phyloP scores from a whole-genome alignment of 2,888 invertebrate species.

The Caenorhabditis auriculariae region DNA sequence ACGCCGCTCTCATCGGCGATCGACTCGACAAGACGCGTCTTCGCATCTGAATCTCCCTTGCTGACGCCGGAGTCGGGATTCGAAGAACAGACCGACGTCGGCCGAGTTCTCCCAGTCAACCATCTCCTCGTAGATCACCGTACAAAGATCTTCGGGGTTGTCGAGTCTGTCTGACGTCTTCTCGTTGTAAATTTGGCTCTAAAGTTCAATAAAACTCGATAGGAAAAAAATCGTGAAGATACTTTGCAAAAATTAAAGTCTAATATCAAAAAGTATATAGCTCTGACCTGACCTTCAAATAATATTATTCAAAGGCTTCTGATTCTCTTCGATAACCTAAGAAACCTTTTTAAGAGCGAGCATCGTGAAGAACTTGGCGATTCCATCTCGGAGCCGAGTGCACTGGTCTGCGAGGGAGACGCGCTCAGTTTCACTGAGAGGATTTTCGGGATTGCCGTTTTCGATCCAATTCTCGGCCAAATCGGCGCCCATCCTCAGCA shows the following conservation, averaged over 20 bases:
- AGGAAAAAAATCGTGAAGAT: background rate
- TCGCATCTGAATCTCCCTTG: background rate
- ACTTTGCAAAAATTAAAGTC: background rate
- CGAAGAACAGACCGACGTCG: conserved; percentile 23
- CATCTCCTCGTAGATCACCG: conserved; percentile 34
- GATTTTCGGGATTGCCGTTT: background rate
- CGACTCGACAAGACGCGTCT: conserved; percentile 16
- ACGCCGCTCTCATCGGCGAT: conserved; percentile 17
- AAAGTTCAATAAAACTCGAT: background rate
- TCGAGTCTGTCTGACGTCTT: conserved; percentile 31
- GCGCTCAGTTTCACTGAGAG: conserved; percentile 11
- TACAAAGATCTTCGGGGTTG: conserved; percentile 33
- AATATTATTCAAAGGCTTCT: background rate
- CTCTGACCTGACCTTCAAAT: background rate
- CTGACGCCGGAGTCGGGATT: background rate
- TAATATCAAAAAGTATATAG: too few species aligned
- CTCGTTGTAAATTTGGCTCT: conserved; percentile 28
- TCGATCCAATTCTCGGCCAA: conserved; percentile 23
- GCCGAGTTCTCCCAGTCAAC: conserved; percentile 36
- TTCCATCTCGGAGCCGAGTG: conserved; percentile 21
- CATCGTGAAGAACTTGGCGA: conserved; percentile 34
- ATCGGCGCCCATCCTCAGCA: conserved; percentile 28
- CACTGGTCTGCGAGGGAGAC: conserved; percentile 21
- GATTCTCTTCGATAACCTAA: background rate
- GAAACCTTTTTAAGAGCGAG: conserved; percentile 30